A percentile compares a stretch with the other conserved stretches of the same genome.
These are phyloP conservation scores for Apis florea DNA, from an alignment of 1,140 invertebrate genomes.

Conservation along the genomic window DNA sequence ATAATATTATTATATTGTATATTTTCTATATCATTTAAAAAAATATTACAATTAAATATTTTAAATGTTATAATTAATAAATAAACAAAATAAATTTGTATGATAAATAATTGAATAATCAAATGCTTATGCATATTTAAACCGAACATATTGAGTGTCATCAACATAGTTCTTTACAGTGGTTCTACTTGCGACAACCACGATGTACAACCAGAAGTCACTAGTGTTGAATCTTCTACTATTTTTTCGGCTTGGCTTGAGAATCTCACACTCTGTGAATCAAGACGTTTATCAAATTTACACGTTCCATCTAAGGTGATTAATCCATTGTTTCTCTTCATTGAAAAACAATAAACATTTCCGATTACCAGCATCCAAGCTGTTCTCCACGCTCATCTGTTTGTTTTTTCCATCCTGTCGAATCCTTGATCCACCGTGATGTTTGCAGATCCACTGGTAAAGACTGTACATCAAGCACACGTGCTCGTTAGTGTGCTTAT, in stretches of 20 bases:
- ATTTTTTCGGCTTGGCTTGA: neutral
- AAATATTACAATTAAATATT: neutral
- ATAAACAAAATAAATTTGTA: neutral
- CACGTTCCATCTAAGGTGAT: neutral
- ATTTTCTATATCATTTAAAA: too few relatives aligned
- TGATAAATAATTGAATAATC: neutral
- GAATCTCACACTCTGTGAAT: slow-evolving; percentile 25
- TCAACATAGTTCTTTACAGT: slow-evolving; percentile 16
- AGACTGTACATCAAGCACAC: slow-evolving; percentile 46
- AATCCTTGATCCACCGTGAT: slow-evolving; percentile 16
- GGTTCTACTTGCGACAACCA: slow-evolving; percentile 29
- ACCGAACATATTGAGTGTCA: neutral
- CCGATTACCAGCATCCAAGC: slow-evolving; percentile 31
- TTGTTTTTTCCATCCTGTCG: slow-evolving; percentile 24
- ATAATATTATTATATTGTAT: too few relatives aligned
- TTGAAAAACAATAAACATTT: neutral
- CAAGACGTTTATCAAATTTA: neutral
- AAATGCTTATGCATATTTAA: neutral
- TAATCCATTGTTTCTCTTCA: neutral
- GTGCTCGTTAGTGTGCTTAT: slow-evolving; percentile 42
- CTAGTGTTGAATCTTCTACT: neutral
- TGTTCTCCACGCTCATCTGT: slow-evolving; percentile 27
- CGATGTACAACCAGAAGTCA: slow-evolving; percentile 10
- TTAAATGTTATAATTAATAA: neutral
- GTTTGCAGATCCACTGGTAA: neutral